phyloP scores from a whole-genome alignment of 2,113 vertebrate genomes.

The Stomatorhinus ivindoensis region DNA sequence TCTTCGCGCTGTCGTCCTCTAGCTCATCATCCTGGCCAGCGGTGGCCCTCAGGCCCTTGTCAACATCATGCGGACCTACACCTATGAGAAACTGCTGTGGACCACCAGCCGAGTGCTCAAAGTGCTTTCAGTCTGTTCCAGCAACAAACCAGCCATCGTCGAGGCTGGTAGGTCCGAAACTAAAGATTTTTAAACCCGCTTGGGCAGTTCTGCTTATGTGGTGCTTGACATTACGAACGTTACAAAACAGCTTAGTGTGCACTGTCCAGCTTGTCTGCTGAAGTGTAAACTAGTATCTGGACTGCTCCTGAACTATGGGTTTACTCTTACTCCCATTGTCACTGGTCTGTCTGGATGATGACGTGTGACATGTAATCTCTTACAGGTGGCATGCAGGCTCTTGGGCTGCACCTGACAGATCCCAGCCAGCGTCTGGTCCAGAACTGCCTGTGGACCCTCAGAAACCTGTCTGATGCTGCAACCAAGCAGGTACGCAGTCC shows the following conservation, averaged over 20 bases:
- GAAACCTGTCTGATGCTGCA: constrained; percentile 96
- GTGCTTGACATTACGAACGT: background rate
- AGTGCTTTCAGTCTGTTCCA: constrained; percentile 96
- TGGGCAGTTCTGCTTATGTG: background rate
- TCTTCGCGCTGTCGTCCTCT: background rate
- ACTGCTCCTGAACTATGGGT: background rate
- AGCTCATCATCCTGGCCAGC: constrained; percentile 97
- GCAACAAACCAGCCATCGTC: constrained; percentile 97
- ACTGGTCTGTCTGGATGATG: background rate
- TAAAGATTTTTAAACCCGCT: background rate
- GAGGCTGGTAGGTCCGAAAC: constrained; percentile 79
- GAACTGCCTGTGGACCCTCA: constrained; percentile 97
- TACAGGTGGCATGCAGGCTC: constrained; percentile 93
- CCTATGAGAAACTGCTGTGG: constrained; percentile 96
- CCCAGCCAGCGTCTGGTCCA: constrained; percentile 95
- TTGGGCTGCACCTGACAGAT: constrained; percentile 96
- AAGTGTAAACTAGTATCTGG: background rate
- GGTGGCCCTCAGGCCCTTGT: constrained; percentile 95
- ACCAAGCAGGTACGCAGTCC: constrained; percentile 82
- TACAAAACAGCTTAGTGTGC: background rate
- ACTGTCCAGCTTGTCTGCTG: background rate
- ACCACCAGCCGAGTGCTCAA: constrained; percentile 98
- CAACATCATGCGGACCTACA: constrained; percentile 98
- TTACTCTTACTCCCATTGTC: background rate
- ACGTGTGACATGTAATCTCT: background rate